A percentile compares a stretch with the other conserved stretches of the same genome.
These are phyloP conservation scores for Daktulosphaira vitifoliae DNA, from an alignment of 1,140 invertebrate genomes.

Conservation along the genomic window DNA sequence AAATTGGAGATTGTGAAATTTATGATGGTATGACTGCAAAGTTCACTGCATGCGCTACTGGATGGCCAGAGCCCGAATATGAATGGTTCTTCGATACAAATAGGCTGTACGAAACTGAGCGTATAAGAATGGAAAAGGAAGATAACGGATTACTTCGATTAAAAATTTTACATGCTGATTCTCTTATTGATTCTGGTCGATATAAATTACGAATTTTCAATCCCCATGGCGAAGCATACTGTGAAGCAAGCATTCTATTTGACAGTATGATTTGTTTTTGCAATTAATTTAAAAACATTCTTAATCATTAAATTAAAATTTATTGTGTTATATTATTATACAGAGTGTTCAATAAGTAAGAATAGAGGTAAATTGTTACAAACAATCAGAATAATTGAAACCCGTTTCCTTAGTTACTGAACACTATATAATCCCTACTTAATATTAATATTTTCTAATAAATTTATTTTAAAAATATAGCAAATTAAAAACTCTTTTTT, in stretches of 20 bases:
- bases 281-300: background rate
- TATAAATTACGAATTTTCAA: conserved; percentile 76
- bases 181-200: conserved; percentile 65
- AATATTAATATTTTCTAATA: too few species aligned
- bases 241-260: conserved; percentile 67
- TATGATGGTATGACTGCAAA: conserved; percentile 81
- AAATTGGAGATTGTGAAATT: conserved; percentile 77
- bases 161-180: conserved; percentile 60
- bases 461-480: too few species aligned
- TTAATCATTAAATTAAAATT: background rate
- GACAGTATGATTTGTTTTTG: conserved; percentile 63
- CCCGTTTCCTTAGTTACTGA: too few species aligned
- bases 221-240: conserved; percentile 71
- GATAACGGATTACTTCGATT: conserved; percentile 64
- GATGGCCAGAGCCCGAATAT: conserved; percentile 74
- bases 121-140: conserved; percentile 73
- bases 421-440: too few species aligned
- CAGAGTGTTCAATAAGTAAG: too few species aligned
- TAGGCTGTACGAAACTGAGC: conserved; percentile 67
- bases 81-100: conserved; percentile 75
- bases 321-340: background rate
- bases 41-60: conserved; percentile 80
- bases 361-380: too few species aligned
- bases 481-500: too few species aligned
- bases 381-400: too few species aligned